Percentiles rank a stretch among this genome's conserved stretches.
Conservation (phyloP, 2,113 vertebrate genomes). For the Cinclus mexicanus region DNA sequence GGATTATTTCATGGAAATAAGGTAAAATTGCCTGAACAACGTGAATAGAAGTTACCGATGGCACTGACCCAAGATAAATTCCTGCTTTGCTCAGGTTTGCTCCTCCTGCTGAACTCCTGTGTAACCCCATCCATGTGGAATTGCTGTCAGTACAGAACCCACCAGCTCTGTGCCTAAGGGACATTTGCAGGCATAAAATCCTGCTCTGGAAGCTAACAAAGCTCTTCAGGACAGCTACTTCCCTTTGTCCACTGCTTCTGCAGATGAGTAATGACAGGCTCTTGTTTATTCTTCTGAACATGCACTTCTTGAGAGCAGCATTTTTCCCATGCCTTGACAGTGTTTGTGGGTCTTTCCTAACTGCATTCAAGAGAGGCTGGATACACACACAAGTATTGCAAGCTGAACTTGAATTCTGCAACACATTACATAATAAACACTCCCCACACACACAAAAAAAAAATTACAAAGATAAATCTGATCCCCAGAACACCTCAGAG, state of each 20-base stretch:
- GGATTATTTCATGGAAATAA: neutral
- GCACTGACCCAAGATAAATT: neutral
- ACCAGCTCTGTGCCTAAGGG: neutral
- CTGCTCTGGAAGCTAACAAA: neutral
- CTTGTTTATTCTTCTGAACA: conserved; percentile 2
- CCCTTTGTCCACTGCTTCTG: neutral
- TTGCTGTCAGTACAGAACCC: neutral
- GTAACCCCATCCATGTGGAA: neutral
- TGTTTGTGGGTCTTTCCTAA: neutral
- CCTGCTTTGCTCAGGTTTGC: neutral
- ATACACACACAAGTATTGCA: neutral
- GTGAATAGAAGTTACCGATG: neutral
- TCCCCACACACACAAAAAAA: no score
- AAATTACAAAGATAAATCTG: neutral
- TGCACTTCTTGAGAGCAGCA: neutral
- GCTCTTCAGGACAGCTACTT: neutral
- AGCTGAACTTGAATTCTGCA: neutral
- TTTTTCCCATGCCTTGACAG: neutral
- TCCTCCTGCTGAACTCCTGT: neutral
- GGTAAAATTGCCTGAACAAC: neutral
- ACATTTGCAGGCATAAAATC: neutral
- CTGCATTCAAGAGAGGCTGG: neutral
- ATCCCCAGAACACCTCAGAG: neutral
- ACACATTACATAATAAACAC: neutral
- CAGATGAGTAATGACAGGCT: neutral